Evolutionary conservation across 2,113 vertebrate genomes (phyloP).

Genomic region (Vireo altiloquus): DNA sequence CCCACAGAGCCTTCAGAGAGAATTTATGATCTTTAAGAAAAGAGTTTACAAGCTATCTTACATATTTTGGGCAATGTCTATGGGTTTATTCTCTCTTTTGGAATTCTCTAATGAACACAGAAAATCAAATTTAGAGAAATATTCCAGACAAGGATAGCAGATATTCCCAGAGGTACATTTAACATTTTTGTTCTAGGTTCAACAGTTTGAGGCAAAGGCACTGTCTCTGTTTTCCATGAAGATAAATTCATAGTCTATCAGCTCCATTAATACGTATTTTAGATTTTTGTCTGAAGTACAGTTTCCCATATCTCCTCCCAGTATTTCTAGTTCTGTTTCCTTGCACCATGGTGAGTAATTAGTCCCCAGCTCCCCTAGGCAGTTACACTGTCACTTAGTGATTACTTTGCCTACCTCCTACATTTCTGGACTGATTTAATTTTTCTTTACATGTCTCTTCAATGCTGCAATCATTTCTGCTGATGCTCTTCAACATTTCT

Average conservation of each 20-base stretch:
- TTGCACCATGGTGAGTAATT: background rate
- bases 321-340: background rate
- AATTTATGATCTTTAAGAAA: constrained; percentile 5
- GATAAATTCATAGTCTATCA: background rate
- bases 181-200: constrained; percentile 24
- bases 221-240: background rate
- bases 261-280: background rate
- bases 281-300: background rate
- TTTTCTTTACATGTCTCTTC: background rate
- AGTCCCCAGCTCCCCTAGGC: background rate
- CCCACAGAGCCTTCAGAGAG: background rate
- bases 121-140: background rate
- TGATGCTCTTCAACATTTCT: background rate
- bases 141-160: background rate
- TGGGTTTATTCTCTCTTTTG: background rate
- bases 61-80: background rate
- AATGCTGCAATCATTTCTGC: background rate
- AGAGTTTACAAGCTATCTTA: background rate
- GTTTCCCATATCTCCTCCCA: background rate
- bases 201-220: constrained; percentile 27
- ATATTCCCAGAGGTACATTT: constrained; percentile 10
- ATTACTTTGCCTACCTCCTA: background rate
- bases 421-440: background rate
- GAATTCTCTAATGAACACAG: constrained; percentile 3
- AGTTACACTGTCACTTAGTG: background rate